Conservation (phyloP, 2,797 vertebrate species). For the Bryconaethiops microstoma region DNA sequence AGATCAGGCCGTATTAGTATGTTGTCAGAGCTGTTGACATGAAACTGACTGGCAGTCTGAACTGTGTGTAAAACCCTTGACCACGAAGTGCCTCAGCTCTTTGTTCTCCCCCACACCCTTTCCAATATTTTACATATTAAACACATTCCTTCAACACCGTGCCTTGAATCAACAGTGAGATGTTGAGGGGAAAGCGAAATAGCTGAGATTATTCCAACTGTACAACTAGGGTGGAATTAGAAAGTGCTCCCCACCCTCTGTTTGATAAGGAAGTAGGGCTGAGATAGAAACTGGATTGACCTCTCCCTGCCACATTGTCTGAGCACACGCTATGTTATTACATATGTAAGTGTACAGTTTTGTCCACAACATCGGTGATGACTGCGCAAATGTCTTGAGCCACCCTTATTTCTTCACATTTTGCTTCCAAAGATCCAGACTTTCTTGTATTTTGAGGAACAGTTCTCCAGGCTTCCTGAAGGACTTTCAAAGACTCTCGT, state of each 20-base stretch:
- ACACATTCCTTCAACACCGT: conserved; percentile 36
- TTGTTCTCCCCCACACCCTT: neutral
- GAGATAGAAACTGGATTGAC: neutral
- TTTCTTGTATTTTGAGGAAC: too few relatives aligned
- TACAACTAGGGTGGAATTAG: neutral
- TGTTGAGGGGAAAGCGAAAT: neutral
- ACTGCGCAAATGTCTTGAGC: too few relatives aligned
- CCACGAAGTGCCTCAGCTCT: neutral
- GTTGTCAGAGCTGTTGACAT: neutral
- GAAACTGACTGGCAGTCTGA: neutral
- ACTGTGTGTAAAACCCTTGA: neutral
- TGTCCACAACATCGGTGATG: too few relatives aligned
- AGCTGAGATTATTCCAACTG: neutral
- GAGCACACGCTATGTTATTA: too few relatives aligned
- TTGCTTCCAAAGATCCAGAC: too few relatives aligned
- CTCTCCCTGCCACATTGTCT: neutral
- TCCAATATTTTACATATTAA: conserved; percentile 26
- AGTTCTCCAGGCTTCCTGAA: too few relatives aligned
- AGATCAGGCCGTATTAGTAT: neutral
- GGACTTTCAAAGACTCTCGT: too few relatives aligned
- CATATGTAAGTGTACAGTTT: too few relatives aligned
- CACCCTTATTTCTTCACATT: too few relatives aligned
- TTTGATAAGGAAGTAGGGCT: neutral
- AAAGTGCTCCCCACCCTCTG: neutral
- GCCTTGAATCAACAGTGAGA: conserved; percentile 27